Evolutionary conservation across 1,140 invertebrate genomes (phyloP).

Genomic region (Polyergus mexicanus): DNA sequence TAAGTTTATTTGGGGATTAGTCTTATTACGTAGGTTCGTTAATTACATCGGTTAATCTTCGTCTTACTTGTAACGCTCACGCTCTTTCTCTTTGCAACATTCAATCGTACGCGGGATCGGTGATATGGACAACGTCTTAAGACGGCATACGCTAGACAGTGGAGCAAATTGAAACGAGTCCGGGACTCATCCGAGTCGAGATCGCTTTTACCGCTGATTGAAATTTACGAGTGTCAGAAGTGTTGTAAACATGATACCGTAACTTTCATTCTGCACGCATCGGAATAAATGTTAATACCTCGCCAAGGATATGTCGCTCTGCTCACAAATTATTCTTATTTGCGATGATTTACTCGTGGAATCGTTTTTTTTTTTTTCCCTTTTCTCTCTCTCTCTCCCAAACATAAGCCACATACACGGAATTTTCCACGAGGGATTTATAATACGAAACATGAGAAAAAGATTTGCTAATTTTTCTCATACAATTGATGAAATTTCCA

Average conservation of each 20-base stretch:
- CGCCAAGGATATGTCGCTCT: not conserved
- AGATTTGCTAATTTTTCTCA: not conserved
- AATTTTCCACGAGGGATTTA: not conserved
- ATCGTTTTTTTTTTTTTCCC: not conserved
- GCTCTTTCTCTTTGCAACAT: not conserved
- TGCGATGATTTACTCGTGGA: not conserved
- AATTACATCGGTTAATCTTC: not conserved
- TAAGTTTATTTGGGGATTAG: not conserved
- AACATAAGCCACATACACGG: not conserved
- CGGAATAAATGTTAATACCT: not conserved
- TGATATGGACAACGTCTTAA: not conserved
- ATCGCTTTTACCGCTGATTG: slow-evolving; percentile 1
- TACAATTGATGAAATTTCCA: not conserved
- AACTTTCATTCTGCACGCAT: not conserved
- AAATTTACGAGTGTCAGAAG: not conserved
- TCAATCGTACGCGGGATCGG: not conserved
- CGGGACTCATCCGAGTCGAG: slow-evolving; percentile 1
- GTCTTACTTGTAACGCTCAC: not conserved
- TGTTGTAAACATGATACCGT: not conserved
- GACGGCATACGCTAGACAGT: slow-evolving; percentile 1
- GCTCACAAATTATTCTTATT: not conserved
- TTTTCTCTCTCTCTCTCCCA: not conserved
- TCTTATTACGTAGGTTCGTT: not conserved
- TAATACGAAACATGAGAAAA: not conserved
- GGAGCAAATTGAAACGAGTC: slow-evolving; percentile 34